Evolutionary conservation across 2,888 invertebrate species (phyloP).

Genomic region (Stenurella melanura): DNA sequence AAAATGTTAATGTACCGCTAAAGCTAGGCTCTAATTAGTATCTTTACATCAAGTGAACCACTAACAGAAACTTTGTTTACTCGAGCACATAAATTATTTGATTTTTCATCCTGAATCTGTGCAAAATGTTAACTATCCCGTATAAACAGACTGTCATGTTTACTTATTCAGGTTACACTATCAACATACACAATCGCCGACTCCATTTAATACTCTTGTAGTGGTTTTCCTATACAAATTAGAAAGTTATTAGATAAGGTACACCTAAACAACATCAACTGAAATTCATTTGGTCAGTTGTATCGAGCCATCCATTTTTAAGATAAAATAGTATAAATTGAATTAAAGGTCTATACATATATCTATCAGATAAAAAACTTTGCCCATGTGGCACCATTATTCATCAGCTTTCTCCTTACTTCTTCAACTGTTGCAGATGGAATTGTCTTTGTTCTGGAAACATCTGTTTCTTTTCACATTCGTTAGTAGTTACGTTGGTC

Average conservation of each 20-base stretch:
- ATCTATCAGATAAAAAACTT: neutral
- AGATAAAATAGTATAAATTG: neutral
- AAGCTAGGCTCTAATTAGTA: neutral
- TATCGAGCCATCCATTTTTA: neutral
- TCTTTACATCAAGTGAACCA: neutral
- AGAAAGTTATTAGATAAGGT: neutral
- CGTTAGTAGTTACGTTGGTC: too few relatives aligned
- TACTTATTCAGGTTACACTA: neutral
- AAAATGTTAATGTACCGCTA: neutral
- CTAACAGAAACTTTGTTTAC: slow-evolving; percentile 6
- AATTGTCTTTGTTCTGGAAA: neutral
- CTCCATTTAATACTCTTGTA: neutral
- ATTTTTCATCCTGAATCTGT: neutral
- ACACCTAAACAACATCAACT: neutral
- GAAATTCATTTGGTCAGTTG: neutral
- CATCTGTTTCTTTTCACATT: too few relatives aligned
- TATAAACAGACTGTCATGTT: neutral
- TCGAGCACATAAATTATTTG: neutral
- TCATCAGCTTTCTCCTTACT: neutral
- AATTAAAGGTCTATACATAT: neutral
- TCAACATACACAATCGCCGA: neutral
- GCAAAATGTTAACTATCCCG: neutral
- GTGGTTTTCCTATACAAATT: neutral
- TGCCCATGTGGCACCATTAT: neutral
- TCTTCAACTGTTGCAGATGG: neutral